Percentiles rank a stretch among this genome's conserved stretches.
Evolutionary conservation across 2,888 invertebrate species (phyloP).

Genomic region (Ophraella communa): DNA sequence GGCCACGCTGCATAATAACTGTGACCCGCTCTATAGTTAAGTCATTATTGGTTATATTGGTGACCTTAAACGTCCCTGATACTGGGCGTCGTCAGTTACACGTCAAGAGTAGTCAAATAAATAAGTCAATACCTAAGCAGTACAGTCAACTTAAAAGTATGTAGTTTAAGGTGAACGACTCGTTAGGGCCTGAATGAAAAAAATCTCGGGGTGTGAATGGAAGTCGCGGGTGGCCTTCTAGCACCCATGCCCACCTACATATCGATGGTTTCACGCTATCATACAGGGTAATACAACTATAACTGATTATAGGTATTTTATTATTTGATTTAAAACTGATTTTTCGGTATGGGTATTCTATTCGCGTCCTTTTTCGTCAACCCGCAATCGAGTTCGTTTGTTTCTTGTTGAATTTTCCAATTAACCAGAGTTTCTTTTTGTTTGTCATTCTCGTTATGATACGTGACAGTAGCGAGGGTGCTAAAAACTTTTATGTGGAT

Average conservation of each 20-base stretch:
- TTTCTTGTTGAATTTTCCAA: conserved; percentile 18
- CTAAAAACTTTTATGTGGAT: conserved; percentile 12
- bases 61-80: background rate
- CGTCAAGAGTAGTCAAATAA: background rate
- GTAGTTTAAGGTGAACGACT: conserved; percentile 36
- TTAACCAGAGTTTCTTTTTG: conserved; percentile 14
- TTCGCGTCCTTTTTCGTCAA: background rate
- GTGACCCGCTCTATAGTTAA: too few species aligned
- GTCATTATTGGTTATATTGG: too few species aligned
- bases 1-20: too few species aligned
- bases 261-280: conserved; percentile 27
- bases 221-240: conserved; percentile 45
- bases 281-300: conserved; percentile 7
- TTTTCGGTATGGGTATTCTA: too few species aligned
- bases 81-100: background rate
- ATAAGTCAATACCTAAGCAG: conserved; percentile 5
- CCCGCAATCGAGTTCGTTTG: conserved; percentile 7
- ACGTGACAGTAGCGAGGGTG: conserved; percentile 4
- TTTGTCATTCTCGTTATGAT: conserved; percentile 16
- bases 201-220: conserved; percentile 47
- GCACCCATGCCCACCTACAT: conserved; percentile 48
- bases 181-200: conserved; percentile 29
- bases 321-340: too few species aligned
- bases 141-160: conserved; percentile 4
- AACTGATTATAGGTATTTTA: too few species aligned